These are phyloP conservation scores for Dryococelus australis DNA, from an alignment of 2,888 invertebrate genomes.

Conservation along the genomic window DNA sequence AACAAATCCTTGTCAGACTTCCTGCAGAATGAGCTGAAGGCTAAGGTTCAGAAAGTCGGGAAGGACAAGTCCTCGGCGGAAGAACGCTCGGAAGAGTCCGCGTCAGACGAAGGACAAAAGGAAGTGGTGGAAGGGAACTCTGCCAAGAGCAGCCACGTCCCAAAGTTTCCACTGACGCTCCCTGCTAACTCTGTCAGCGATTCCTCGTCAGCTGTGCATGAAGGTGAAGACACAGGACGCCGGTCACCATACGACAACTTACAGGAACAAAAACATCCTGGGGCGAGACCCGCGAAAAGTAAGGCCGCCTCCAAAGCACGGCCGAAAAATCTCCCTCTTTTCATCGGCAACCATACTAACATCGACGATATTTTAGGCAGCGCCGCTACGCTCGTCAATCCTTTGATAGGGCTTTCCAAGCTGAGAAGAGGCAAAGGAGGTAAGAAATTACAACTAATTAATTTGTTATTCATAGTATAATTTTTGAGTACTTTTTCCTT, in stretches of 20 bases:
- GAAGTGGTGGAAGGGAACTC: slow-evolving; percentile 21
- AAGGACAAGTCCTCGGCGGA: slow-evolving; percentile 43
- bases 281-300: slow-evolving; percentile 11
- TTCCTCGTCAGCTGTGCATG: background rate
- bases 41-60: slow-evolving; percentile 26
- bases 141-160: slow-evolving; percentile 27
- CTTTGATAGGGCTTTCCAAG: slow-evolving; percentile 38
- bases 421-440: slow-evolving; percentile 21
- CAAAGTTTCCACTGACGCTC: slow-evolving; percentile 55
- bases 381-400: slow-evolving; percentile 51
- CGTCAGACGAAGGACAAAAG: slow-evolving; percentile 32
- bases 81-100: slow-evolving; percentile 37
- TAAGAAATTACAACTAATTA: background rate
- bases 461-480: no score
- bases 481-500: no score
- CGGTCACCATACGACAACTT: slow-evolving; percentile 78
- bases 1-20: slow-evolving; percentile 30
- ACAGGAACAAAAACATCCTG: slow-evolving; percentile 50
- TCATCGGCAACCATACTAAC: slow-evolving; percentile 85
- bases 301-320: slow-evolving; percentile 46
- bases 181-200: slow-evolving; percentile 33
- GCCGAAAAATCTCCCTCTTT: slow-evolving; percentile 63
- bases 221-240: slow-evolving; percentile 58
- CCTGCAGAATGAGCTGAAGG: slow-evolving; percentile 28
- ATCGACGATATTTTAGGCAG: slow-evolving; percentile 88